phyloP scores from a whole-genome alignment of 2,113 vertebrate genomes.

The Alosa alosa region DNA sequence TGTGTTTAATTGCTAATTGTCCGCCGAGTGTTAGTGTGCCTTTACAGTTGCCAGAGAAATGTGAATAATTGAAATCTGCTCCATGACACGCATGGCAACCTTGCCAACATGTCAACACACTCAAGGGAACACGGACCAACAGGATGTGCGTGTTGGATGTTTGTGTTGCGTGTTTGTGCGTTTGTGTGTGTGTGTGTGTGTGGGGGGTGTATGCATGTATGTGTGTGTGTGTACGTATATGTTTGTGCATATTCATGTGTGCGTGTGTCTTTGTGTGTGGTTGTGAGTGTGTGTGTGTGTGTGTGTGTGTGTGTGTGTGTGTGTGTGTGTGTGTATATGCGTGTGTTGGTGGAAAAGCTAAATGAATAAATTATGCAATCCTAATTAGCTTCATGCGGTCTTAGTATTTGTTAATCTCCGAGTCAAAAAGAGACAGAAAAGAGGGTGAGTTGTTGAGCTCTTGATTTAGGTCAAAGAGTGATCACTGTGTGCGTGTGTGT shows the following conservation, averaged over 20 bases:
- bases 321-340: background rate
- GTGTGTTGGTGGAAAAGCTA: background rate
- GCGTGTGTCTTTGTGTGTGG: too few relatives aligned
- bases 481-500: background rate
- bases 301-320: background rate
- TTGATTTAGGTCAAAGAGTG: background rate
- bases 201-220: background rate
- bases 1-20: too few relatives aligned
- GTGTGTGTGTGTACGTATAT: background rate
- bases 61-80: too few relatives aligned
- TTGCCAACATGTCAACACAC: too few relatives aligned
- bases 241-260: background rate
- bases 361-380: slow-evolving; percentile 39
- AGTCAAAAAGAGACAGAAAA: background rate
- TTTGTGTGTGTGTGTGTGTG: background rate
- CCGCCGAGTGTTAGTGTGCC: too few relatives aligned
- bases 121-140: too few relatives aligned
- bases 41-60: too few relatives aligned
- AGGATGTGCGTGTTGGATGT: background rate
- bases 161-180: background rate
- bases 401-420: background rate
- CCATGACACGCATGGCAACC: too few relatives aligned
- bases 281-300: too few relatives aligned
- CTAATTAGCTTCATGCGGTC: slow-evolving; percentile 20
- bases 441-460: background rate